Base-by-base conservation (phyloP, 2,888 invertebrate genomes). In the Tachina lurida region DNA sequence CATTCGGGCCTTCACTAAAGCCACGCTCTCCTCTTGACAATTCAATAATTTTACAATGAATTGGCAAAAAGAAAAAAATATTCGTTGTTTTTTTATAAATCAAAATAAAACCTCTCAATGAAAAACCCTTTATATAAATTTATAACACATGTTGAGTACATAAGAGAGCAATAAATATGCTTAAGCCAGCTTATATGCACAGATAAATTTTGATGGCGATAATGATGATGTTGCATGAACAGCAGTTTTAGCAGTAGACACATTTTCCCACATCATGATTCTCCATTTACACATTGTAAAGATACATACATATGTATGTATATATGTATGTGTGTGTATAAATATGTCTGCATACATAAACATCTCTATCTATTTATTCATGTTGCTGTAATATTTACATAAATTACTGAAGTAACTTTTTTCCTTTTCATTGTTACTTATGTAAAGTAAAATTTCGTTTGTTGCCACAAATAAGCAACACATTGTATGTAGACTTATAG, bases 201-300 rank as follows among this genome's bases (percentile, higher is more conserved):
- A 31, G 31, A n/a, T 7, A 13, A 41, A 19, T 13, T 41, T 41
- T 71, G 7, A 10, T 13, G 63, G 12, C 45, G 19, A 63, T 71
- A 12, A 71, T 45, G 3, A 67, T 58, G 56, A 19, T 49, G 49
- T 54, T 49, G 77, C 43, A 41, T 4, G n/a, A 43, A 47, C 13
- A 60, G 41, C 41, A 49, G 13, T n/a, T 22, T 52, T 60, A 22
- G n/a, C 49, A 49, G 49, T 39, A 67, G 41, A 68, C 22, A 68
- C 52, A 52, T 68, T 77, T 68, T 70, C 60, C 19, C 68, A 77
- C 52, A 77, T 68, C 52, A 77, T 68, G 60, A 77, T 68, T 60
- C 68, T 68, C 43, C 60, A 60, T 68, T 49, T 60, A 77, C 43
- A 43, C 41, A 17, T 58, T 58, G 10, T 45, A n/a, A 43, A 58